phyloP scores from a whole-genome alignment of 1,140 invertebrate species.

The Drosophila watanabei region DNA sequence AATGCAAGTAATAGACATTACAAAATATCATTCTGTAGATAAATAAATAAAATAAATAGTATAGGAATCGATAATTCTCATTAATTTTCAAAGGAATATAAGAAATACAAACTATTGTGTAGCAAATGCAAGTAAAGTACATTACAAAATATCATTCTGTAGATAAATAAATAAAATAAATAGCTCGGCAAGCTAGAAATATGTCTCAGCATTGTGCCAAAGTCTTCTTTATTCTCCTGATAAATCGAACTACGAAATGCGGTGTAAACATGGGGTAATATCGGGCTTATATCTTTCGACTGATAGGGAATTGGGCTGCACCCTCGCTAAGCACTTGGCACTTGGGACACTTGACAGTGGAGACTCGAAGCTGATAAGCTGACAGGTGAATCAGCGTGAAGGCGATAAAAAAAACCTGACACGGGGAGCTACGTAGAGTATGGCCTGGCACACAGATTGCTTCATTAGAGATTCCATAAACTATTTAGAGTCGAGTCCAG shows the following conservation, averaged over 20 bases:
- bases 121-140: no score
- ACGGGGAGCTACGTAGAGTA: not conserved
- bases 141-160: no score
- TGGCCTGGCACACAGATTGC: conserved; percentile 16
- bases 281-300: conserved; percentile 37
- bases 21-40: no score
- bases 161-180: not conserved
- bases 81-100: no score
- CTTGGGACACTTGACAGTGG: conserved; percentile 19
- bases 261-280: conserved; percentile 42
- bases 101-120: no score
- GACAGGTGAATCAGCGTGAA: conserved; percentile 47
- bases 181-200: no score
- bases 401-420: conserved; percentile 32
- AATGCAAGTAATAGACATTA: no score
- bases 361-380: conserved; percentile 35
- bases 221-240: conserved; percentile 4
- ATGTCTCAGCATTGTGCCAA: not conserved
- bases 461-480: conserved; percentile 48
- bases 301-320: conserved; percentile 37
- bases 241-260: conserved; percentile 29
- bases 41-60: not conserved
- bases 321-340: conserved; percentile 42
- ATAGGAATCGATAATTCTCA: no score
- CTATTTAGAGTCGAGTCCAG: conserved; percentile 30